These are phyloP conservation scores for Synergus umbraculus DNA, from an alignment of 2,888 invertebrate species.

Conservation along the genomic window DNA sequence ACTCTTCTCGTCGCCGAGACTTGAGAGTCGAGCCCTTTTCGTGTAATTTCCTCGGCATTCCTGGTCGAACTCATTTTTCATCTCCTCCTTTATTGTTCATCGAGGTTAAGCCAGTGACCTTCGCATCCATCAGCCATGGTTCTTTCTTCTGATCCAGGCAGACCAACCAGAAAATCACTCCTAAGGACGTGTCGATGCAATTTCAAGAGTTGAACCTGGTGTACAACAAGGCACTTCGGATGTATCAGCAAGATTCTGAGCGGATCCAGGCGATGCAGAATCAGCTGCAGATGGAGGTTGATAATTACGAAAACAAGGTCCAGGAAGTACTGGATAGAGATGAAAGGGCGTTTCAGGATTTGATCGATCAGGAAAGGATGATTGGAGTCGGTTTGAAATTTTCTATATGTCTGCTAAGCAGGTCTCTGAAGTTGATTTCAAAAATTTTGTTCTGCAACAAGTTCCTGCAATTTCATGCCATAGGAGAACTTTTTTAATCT, in stretches of 20 bases:
- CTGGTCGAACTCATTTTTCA: conserved; percentile 40
- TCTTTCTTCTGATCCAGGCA: conserved; percentile 19
- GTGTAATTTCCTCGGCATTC: conserved; percentile 40
- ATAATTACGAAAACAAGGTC: conserved; percentile 13
- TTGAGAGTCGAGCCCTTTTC: conserved; percentile 36
- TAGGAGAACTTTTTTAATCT: not conserved
- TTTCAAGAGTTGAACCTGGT: not conserved
- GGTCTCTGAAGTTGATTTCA: not conserved
- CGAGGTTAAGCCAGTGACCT: conserved; percentile 39
- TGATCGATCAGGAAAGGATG: not conserved
- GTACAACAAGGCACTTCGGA: conserved; percentile 11
- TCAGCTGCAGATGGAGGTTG: conserved; percentile 1
- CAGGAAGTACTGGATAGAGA: conserved; percentile 5
- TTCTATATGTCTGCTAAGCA: not conserved
- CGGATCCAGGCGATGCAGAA: conserved; percentile 3
- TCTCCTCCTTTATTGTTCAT: conserved; percentile 39
- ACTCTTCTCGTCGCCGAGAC: conserved; percentile 33
- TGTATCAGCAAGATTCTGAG: conserved; percentile 1
- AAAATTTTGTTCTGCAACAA: not conserved
- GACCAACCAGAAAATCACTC: conserved; percentile 24
- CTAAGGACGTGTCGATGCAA: conserved; percentile 12
- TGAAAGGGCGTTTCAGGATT: not conserved
- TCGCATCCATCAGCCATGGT: conserved; percentile 21
- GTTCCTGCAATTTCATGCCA: not conserved
- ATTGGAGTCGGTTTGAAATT: conserved; percentile 12